These are phyloP conservation scores for Caradrina kadenii DNA, from an alignment of 2,888 invertebrate species.

Conservation along the genomic window DNA sequence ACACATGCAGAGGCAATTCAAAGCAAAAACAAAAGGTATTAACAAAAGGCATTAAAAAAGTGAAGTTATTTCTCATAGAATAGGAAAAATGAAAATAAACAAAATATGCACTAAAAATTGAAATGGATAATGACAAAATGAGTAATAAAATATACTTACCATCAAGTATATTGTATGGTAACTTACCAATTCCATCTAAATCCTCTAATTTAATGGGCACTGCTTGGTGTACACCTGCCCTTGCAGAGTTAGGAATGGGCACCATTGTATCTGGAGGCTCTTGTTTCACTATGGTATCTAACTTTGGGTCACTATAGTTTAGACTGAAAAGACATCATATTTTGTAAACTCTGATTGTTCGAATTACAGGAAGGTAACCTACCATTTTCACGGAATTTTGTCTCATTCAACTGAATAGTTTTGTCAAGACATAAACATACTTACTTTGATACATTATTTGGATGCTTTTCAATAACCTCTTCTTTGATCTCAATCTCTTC, in stretches of 20 bases:
- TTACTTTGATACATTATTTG: constrained; percentile 73
- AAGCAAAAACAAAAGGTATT: not conserved
- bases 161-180: constrained; percentile 32
- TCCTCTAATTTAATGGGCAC: constrained; percentile 88
- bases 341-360: not conserved
- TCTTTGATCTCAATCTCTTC: constrained; percentile 82
- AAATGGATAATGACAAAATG: constrained; percentile 18
- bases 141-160: constrained; percentile 40
- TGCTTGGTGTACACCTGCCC: constrained; percentile 73
- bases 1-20: not conserved
- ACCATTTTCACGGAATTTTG: not conserved
- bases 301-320: constrained; percentile 76
- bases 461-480: constrained; percentile 80
- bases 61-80: no score
- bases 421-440: constrained; percentile 56
- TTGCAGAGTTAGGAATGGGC: constrained; percentile 71
- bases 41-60: not conserved
- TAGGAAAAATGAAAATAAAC: no score
- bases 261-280: constrained; percentile 78
- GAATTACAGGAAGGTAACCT: not conserved
- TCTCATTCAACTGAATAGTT: not conserved
- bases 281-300: constrained; percentile 81
- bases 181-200: constrained; percentile 87
- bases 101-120: no score
- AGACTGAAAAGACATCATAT: constrained; percentile 64